Evolutionary conservation across 2,113 vertebrate genomes (phyloP), one percentile per base, ranked within the genome.

Genomic region (Zootoca vivipara): DNA sequence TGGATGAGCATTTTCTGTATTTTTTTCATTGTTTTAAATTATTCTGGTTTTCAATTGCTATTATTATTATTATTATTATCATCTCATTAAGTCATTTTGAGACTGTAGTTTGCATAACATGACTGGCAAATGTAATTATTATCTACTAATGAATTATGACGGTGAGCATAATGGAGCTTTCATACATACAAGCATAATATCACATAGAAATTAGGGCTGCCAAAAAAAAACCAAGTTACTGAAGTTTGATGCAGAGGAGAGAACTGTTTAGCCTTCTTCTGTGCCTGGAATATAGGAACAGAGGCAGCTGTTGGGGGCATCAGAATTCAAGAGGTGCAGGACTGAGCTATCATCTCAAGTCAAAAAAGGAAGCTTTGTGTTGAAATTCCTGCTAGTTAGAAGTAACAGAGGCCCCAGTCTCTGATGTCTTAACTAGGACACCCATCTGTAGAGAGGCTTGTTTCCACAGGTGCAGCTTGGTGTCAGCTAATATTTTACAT

Each of bases 381-480:
- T 91, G 85, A 86, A 70, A 87, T 77, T 69, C 46, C 90, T 91
- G 64, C 90, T 83, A 33, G 91, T 87, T 83, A 89, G 87, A 26
- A 6, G 81, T 65, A 88, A 81, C 56, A 56, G n/a, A 79, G 86
- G 83, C 78, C 82, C 24, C 26, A 70, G 33, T 5, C 52, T 82
- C 75, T 72, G 35, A 58, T 22, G 52, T 82, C 77, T 83, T 82
- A 80, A 79, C 7, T 33, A 64, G 62, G 10, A 69, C 82, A 85
- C 77, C 80, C 93, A 91, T 95, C 93, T 96, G 95, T 58, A 88
- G 58, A 58, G 83, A 65, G 79, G 3, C 1, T 1, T 93, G 90
- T 95, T 96, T 93, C 95, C 91, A 91, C 95, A 97, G 95, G 92
- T 96, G 93, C 94, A 92, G 94, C 89, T 92, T 93, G 89, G 93